Evolutionary conservation across 92 coral and sea anemone species (phyloP).

Genomic region (Paramuricea clavata): DNA sequence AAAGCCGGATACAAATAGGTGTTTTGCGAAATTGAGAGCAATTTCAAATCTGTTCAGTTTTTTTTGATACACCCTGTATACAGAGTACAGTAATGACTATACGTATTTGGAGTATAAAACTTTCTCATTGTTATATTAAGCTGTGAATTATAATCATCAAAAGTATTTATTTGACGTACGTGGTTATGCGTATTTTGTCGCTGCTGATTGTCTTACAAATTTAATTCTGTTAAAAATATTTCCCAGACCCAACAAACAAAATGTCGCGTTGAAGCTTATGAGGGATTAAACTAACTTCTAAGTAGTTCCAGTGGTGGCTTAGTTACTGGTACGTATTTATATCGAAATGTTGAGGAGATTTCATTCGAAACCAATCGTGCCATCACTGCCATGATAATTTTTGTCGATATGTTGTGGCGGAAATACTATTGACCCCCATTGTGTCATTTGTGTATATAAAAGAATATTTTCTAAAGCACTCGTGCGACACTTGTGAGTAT

Average conservation of each 20-base stretch:
- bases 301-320: not conserved
- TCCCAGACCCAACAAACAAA: not conserved
- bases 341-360: not conserved
- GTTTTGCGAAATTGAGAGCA: too few species aligned
- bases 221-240: not conserved
- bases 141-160: too few species aligned
- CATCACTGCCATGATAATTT: too few species aligned
- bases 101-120: too few species aligned
- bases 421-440: not conserved
- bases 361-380: not conserved
- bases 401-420: not conserved
- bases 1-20: too few species aligned
- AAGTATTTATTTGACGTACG: not conserved
- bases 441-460: not conserved
- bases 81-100: too few species aligned
- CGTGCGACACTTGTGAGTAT: not conserved
- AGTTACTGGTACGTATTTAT: not conserved
- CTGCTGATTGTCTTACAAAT: conserved; percentile 5
- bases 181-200: not conserved
- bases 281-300: not conserved
- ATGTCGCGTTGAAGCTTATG: not conserved
- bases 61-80: too few species aligned
- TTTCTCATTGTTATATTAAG: not conserved
- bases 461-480: not conserved
- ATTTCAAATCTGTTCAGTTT: too few species aligned